Evolutionary conservation across 1,140 invertebrate genomes (phyloP).

Genomic region (Conus betulinus): DNA sequence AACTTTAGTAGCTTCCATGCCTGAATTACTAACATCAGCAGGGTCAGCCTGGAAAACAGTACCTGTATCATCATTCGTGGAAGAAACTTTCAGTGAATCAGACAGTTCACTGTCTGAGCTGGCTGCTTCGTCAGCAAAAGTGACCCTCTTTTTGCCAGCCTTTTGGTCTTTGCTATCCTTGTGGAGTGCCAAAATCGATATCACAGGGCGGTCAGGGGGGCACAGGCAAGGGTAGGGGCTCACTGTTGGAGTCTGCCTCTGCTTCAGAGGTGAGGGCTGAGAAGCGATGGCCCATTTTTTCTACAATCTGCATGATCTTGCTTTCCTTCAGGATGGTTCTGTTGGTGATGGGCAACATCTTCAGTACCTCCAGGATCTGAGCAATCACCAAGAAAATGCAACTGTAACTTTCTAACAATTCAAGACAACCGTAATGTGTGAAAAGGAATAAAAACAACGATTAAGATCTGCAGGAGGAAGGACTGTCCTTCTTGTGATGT

Average conservation of each 20-base stretch:
- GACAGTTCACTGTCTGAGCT: conserved; percentile 67
- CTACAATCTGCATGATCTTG: conserved; percentile 86
- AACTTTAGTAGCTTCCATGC: not conserved
- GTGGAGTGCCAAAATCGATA: conserved; percentile 56
- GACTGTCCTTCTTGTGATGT: no score
- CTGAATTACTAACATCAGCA: not conserved
- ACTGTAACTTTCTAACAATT: not conserved
- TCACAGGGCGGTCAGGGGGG: conserved; percentile 52
- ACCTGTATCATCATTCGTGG: conserved; percentile 21
- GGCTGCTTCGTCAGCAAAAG: conserved; percentile 65
- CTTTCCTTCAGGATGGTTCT: conserved; percentile 94
- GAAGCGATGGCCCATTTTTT: conserved; percentile 73
- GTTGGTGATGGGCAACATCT: conserved; percentile 91
- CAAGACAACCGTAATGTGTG: no score
- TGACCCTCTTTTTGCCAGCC: conserved; percentile 63
- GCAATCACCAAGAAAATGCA: conserved; percentile 46
- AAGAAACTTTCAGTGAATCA: conserved; percentile 48
- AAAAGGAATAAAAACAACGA: no score
- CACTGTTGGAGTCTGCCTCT: conserved; percentile 35
- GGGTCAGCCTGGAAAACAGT: not conserved
- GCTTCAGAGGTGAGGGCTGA: conserved; percentile 47
- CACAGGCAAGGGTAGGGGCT: conserved; percentile 32
- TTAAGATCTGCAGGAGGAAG: no score
- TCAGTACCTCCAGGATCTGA: conserved; percentile 87
- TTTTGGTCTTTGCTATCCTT: conserved; percentile 51